phyloP scores from a whole-genome alignment of 2,888 invertebrate species.

The Cephus pulcher region DNA sequence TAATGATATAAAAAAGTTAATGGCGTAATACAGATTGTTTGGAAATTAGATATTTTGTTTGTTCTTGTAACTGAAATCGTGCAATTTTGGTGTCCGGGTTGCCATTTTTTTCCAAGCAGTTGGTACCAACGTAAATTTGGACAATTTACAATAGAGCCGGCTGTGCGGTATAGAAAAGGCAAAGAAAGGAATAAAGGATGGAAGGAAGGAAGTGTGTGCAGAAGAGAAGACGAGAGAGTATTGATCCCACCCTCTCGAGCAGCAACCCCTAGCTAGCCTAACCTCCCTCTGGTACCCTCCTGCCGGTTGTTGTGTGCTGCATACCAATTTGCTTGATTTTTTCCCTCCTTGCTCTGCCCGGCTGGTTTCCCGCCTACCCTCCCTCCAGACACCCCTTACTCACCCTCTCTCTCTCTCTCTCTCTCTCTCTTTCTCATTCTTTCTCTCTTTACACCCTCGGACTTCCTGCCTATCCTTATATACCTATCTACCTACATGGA shows the following conservation, averaged over 20 bases:
- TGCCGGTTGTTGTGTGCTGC: conserved; percentile 71
- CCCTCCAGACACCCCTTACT: no score
- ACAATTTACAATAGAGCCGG: no score
- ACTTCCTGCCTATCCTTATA: conserved; percentile 47
- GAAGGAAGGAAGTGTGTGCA: conserved; percentile 23
- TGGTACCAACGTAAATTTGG: no score
- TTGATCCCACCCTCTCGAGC: conserved; percentile 63
- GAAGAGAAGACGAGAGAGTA: conserved; percentile 62
- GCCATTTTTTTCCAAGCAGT: no score
- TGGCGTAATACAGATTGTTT: no score
- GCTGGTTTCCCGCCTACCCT: no score
- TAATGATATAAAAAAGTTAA: no score
- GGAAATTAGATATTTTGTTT: no score
- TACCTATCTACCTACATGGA: conserved; percentile 39
- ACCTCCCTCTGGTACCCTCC: conserved; percentile 46
- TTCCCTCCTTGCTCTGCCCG: conserved; percentile 60
- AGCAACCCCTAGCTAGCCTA: conserved; percentile 63
- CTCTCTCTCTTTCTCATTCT: conserved; percentile 45
- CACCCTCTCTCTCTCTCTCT: conserved; percentile 43
- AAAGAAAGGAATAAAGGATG: conserved; percentile 3
- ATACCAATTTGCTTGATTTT: conserved; percentile 74
- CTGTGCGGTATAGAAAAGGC: no score
- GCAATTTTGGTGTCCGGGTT: no score
- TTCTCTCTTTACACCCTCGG: conserved; percentile 29
- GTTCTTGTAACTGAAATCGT: no score